Conservation (phyloP, 2,113 vertebrate genomes). For the Sinocyclocheilus grahami region DNA sequence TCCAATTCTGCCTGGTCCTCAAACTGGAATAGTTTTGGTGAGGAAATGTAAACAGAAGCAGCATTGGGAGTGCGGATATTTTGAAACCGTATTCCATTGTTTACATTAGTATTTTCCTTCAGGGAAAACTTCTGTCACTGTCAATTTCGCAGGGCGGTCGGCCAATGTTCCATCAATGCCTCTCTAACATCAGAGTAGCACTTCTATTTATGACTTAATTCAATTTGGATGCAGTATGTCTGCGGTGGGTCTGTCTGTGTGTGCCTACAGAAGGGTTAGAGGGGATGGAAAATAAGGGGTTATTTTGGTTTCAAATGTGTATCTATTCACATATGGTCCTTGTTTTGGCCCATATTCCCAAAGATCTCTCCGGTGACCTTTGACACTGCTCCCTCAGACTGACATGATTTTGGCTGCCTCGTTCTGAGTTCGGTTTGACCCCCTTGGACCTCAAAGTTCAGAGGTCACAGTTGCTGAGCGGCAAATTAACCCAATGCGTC, state of each 20-base stretch:
- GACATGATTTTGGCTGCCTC: conserved; percentile 79
- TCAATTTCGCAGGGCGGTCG: conserved; percentile 68
- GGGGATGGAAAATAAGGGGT: conserved; percentile 66
- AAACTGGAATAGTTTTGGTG: conserved; percentile 45
- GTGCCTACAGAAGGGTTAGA: conserved; percentile 35
- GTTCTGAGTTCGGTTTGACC: conserved; percentile 72
- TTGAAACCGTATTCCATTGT: conserved; percentile 73
- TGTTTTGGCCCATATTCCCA: conserved; percentile 72
- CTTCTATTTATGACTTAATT: conserved; percentile 73
- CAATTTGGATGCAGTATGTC: conserved; percentile 69
- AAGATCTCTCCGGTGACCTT: conserved; percentile 72
- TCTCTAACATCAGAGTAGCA: conserved; percentile 56
- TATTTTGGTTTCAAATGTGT: conserved; percentile 77
- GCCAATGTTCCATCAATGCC: conserved; percentile 73
- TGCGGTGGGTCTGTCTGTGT: conserved; percentile 64
- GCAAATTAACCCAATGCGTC: conserved; percentile 86
- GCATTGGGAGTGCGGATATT: conserved; percentile 69
- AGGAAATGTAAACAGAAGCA: conserved; percentile 73
- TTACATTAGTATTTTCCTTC: conserved; percentile 76
- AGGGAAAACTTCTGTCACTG: conserved; percentile 79
- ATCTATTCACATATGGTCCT: conserved; percentile 80
- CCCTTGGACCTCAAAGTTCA: conserved; percentile 69
- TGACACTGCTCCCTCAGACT: conserved; percentile 75
- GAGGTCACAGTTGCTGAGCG: conserved; percentile 75
- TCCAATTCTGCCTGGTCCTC: not conserved